Evolutionary conservation across 2,113 vertebrate species (phyloP), one percentile per base, ranked within the genome.

Genomic region (Sus scrofa): DNA sequence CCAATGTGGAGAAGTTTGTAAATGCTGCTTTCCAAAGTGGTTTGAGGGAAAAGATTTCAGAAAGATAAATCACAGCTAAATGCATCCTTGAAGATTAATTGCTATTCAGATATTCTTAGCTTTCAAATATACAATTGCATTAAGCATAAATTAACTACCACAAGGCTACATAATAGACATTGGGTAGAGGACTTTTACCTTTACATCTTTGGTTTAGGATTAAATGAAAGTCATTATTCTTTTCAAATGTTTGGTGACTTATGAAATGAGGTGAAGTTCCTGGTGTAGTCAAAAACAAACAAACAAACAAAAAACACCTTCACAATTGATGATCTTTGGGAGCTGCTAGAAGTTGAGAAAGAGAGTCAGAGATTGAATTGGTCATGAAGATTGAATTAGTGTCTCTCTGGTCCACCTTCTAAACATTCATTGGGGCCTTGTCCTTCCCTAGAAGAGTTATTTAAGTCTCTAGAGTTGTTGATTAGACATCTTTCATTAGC

Each of bases 161-260:
- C 11, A 3, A 54, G 39, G 50, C 68, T 86, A 26, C 52, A 81
- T 91, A 92, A 89, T 50, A 26, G 89, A 96, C 68, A 90, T 44
- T 56, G 65, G 54, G 65, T 65, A 73, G 54, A 94, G 65, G 63
- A 60, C 62, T 91, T 95, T 86, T 86, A 75, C 91, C 37, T 96
- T 86, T 85, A n/a, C 62, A 56, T 89, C 89, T 95, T 95, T 89
- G 84, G 71, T 73, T 95, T 78, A 74, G 91, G 73, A 95, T 1
- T 88, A 95, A 93, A 78, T 92, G 89, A 65, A 97, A 97, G 89
- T 95, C 96, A 96, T 97, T 97, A 96, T 54, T 92, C 15, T 96
- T 87, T 94, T 96, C 95, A 96, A 75, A 91, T 68, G 15, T 82
- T 94, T 18, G 2, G 54, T 92, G 89, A 97, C 52, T 96, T 97